Percentiles rank a stretch among this genome's conserved stretches.
Conservation (phyloP, 1,140 invertebrate species). For the Aphaenogaster floridana region DNA sequence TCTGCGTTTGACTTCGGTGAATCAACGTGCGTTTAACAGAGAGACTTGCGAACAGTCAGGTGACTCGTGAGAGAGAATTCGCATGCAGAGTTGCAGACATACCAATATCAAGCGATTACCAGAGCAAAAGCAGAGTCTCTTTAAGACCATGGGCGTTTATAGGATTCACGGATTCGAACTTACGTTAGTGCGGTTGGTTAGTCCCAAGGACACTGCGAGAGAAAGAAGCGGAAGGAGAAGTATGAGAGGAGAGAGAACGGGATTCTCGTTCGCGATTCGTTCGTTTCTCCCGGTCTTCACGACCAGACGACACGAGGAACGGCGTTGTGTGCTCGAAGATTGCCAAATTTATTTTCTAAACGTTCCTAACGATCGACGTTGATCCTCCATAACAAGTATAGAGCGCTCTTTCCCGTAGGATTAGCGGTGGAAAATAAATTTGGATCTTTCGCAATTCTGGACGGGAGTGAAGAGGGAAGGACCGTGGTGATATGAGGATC, state of each 20-base stretch:
- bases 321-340: background rate
- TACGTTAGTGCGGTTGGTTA: slow-evolving; percentile 66
- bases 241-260: slow-evolving; percentile 4
- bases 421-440: slow-evolving; percentile 21
- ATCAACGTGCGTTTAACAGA: slow-evolving; percentile 35
- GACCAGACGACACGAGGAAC: slow-evolving; percentile 3
- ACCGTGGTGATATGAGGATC: background rate
- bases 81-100: slow-evolving; percentile 80
- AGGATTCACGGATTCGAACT: slow-evolving; percentile 65
- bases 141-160: slow-evolving; percentile 72
- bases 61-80: slow-evolving; percentile 65
- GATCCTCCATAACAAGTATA: background rate
- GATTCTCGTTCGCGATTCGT: slow-evolving; percentile 15
- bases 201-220: slow-evolving; percentile 57
- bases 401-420: background rate
- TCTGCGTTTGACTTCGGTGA: slow-evolving; percentile 20
- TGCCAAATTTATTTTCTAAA: slow-evolving; percentile 30
- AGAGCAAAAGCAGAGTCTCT: slow-evolving; percentile 86
- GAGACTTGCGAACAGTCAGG: slow-evolving; percentile 40
- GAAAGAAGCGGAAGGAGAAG: slow-evolving; percentile 28
- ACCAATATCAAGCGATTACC: slow-evolving; percentile 84
- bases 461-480: background rate
- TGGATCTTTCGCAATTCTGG: slow-evolving; percentile 1
- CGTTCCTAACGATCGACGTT: background rate
- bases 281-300: slow-evolving; percentile 28